A percentile compares a stretch with the other conserved stretches of the same genome.
Evolutionary conservation across 1,140 invertebrate genomes (phyloP).

Genomic region (Bombus ignitus): DNA sequence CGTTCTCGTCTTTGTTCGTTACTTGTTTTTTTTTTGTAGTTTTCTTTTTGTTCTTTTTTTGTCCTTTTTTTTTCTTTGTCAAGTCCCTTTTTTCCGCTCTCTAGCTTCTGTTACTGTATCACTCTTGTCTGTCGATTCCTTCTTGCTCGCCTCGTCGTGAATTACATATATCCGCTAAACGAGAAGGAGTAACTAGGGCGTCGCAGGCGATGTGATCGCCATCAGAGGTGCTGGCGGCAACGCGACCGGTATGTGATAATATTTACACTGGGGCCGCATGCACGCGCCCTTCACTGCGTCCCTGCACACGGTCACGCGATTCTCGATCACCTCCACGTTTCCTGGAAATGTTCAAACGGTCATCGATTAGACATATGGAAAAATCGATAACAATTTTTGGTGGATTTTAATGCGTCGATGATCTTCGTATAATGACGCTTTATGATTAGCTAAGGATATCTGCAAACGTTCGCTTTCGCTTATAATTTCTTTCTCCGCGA

Average conservation of each 20-base stretch:
- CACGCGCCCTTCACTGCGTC: conserved; percentile 96
- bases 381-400: no score
- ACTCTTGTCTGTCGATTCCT: not conserved
- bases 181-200: conserved; percentile 75
- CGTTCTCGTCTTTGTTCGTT: not conserved
- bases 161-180: conserved; percentile 54
- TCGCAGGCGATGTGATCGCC: conserved; percentile 83
- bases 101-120: no score
- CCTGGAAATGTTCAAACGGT: conserved; percentile 84
- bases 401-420: no score
- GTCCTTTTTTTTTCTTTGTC: not conserved
- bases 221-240: conserved; percentile 89
- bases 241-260: conserved; percentile 94
- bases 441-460: no score
- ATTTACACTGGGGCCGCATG: conserved; percentile 95
- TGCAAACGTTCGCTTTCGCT: no score
- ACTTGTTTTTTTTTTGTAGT: not conserved
- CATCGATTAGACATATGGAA: not conserved
- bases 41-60: not conserved
- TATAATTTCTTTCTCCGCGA: no score
- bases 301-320: conserved; percentile 96
- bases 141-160: conserved; percentile 46
- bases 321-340: conserved; percentile 96
- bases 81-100: not conserved
- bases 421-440: no score